A percentile compares a stretch with the other conserved stretches of the same genome.
phyloP scores from a whole-genome alignment of 2,113 vertebrate species.

The Murina feae region DNA sequence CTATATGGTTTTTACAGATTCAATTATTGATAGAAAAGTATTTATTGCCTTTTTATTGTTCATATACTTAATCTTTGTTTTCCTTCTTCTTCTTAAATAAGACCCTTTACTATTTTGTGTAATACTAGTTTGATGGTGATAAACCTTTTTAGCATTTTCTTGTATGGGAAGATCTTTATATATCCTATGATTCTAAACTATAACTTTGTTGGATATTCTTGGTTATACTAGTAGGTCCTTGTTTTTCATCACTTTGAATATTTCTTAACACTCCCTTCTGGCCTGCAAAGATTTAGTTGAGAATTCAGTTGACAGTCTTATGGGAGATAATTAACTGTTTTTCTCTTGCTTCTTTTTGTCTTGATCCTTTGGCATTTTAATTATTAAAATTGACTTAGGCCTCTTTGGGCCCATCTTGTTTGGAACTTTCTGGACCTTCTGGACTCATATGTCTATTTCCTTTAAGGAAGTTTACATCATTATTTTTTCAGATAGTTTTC shows the following conservation, averaged over 20 bases:
- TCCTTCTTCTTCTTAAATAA: not conserved
- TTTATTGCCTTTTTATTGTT: not conserved
- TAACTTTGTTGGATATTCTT: not conserved
- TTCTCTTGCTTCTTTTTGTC: not conserved
- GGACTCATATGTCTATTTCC: not conserved
- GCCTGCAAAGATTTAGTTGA: not conserved
- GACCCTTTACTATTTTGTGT: not conserved
- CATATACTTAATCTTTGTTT: not conserved
- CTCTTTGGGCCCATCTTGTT: not conserved
- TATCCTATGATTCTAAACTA: not conserved
- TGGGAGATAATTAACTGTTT: not conserved
- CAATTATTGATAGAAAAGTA: not conserved
- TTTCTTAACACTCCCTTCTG: not conserved
- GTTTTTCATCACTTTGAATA: not conserved
- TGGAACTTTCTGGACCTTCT: not conserved
- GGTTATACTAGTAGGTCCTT: not conserved
- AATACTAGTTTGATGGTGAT: not conserved
- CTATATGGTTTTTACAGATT: not conserved
- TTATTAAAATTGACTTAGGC: not conserved
- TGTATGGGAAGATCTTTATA: not conserved
- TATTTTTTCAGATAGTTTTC: not conserved
- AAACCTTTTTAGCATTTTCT: not conserved
- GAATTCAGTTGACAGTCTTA: not conserved
- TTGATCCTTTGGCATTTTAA: not conserved
- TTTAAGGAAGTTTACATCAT: not conserved